These are phyloP conservation scores for Onychomys arenicola DNA, from an alignment of 2,797 vertebrate species.

Conservation along the genomic window DNA sequence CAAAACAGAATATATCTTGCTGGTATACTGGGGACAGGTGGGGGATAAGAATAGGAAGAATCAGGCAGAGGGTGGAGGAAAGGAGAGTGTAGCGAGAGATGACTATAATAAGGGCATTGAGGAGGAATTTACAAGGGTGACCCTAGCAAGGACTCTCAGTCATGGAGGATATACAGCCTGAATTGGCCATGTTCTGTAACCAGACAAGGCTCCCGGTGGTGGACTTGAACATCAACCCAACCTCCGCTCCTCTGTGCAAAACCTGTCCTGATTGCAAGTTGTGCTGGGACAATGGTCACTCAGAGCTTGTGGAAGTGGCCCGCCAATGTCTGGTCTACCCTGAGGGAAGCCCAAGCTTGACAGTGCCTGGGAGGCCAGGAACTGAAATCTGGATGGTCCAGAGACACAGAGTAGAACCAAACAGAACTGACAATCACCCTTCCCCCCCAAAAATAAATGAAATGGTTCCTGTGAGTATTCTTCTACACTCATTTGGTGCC, in stretches of 20 bases:
- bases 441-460: no score
- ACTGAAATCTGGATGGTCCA: no score
- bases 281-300: no score
- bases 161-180: not conserved
- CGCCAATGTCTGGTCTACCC: no score
- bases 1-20: not conserved
- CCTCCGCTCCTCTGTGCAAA: not conserved
- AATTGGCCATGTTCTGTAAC: not conserved
- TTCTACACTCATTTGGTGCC: no score
- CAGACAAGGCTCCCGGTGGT: not conserved
- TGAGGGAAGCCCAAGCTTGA: no score
- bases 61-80: not conserved
- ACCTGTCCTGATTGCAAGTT: not conserved
- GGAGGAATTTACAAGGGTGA: not conserved
- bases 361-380: no score
- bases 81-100: not conserved
- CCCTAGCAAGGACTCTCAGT: not conserved
- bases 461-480: no score
- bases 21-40: not conserved
- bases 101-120: not conserved
- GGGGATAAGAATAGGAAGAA: not conserved
- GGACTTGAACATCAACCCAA: not conserved
- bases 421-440: no score
- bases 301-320: no score
- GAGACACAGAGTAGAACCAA: no score